A percentile compares a stretch with the other conserved stretches of the same genome.
phyloP scores from a whole-genome alignment of 2,888 invertebrate genomes.

The Pogonocherus hispidulus region DNA sequence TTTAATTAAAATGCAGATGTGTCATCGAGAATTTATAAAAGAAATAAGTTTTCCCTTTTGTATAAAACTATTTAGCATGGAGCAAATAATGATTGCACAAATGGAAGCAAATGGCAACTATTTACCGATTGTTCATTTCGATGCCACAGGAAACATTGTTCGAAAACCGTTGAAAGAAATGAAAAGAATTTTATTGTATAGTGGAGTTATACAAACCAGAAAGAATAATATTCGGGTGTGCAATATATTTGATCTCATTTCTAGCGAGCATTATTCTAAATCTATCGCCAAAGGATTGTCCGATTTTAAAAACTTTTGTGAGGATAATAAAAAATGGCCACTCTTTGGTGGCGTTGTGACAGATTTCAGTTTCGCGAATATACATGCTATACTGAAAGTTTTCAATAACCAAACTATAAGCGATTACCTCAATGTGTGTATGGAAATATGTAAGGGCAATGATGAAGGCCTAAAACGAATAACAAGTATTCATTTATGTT shows the following conservation, averaged over 20 bases:
- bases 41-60: no score
- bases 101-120: background rate
- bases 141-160: background rate
- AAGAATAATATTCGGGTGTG: background rate
- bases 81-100: slow-evolving; percentile 38
- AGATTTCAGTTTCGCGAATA: background rate
- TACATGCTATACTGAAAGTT: background rate
- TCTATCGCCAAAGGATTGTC: background rate
- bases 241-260: background rate
- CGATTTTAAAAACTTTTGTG: background rate
- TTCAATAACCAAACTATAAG: background rate
- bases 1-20: no score
- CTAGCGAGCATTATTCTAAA: background rate
- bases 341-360: background rate
- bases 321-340: background rate
- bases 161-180: background rate
- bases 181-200: background rate
- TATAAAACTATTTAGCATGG: slow-evolving; percentile 42
- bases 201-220: background rate
- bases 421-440: background rate
- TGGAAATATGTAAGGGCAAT: background rate
- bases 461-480: background rate
- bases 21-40: no score
- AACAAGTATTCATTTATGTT: slow-evolving; percentile 3
- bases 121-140: slow-evolving; percentile 6